Evolutionary conservation across 2,888 invertebrate genomes (phyloP).

Genomic region (Sesia bembeciformis): DNA sequence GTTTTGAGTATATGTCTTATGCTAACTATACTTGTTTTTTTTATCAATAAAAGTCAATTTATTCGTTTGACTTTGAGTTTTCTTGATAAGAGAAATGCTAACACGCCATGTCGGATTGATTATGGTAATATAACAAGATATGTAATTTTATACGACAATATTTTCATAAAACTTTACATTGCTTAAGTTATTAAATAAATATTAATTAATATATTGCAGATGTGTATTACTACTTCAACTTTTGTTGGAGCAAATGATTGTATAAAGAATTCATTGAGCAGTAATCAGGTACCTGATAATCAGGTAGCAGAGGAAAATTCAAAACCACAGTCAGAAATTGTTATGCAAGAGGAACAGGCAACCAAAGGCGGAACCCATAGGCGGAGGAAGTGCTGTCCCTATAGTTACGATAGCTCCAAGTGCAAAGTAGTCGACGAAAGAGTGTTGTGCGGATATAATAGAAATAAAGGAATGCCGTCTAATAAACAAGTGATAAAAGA

Average conservation of each 20-base stretch:
- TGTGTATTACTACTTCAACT: constrained; percentile 13
- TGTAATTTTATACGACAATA: background rate
- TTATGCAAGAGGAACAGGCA: background rate
- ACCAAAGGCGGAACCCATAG: background rate
- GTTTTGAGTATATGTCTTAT: too few relatives aligned
- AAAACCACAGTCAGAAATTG: too few relatives aligned
- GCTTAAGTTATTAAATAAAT: background rate
- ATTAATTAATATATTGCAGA: constrained; percentile 16
- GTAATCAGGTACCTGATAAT: too few relatives aligned
- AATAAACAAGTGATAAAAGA: constrained; percentile 13
- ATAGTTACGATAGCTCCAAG: constrained; percentile 37
- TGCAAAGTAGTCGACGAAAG: constrained; percentile 44
- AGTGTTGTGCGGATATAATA: constrained; percentile 46
- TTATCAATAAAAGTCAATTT: too few relatives aligned
- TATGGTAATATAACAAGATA: background rate
- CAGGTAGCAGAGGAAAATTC: too few relatives aligned
- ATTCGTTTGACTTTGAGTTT: constrained; percentile 1
- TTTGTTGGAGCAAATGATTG: constrained; percentile 11
- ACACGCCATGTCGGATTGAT: constrained; percentile 13
- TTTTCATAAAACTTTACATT: background rate
- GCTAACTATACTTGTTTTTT: too few relatives aligned
- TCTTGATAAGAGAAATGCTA: constrained; percentile 43
- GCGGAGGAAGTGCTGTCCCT: constrained; percentile 41
- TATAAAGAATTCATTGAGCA: background rate
- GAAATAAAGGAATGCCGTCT: constrained; percentile 27